phyloP scores from a whole-genome alignment of 2,113 vertebrate species.

The Burhinus oedicnemus region DNA sequence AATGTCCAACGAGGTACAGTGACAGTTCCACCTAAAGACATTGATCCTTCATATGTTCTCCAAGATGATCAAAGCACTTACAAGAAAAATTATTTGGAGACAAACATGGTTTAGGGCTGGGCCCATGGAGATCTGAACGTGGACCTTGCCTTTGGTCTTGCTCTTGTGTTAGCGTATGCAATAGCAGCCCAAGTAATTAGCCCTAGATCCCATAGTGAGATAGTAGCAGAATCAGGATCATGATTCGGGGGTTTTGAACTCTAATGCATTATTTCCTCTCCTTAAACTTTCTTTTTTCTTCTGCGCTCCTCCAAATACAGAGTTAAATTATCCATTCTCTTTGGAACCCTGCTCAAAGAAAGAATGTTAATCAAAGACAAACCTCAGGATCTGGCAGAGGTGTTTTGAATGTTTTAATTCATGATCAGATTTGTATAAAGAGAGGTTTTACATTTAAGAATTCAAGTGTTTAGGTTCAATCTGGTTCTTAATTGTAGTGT shows the following conservation, averaged over 20 bases:
- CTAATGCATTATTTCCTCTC: neutral
- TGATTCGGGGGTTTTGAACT: neutral
- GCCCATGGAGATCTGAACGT: neutral
- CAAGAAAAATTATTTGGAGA: neutral
- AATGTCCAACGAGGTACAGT: neutral
- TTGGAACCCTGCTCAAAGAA: neutral
- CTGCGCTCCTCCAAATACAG: neutral
- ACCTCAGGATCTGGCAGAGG: neutral
- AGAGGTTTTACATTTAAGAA: neutral
- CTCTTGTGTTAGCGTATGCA: neutral
- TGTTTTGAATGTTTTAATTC: neutral
- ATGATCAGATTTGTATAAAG: neutral
- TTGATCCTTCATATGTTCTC: neutral
- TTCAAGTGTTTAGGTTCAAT: neutral
- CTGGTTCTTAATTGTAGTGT: neutral
- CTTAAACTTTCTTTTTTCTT: neutral
- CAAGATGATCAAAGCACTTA: neutral
- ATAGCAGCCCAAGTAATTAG: neutral
- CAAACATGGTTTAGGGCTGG: neutral
- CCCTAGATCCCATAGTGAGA: neutral
- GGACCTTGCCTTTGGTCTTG: neutral
- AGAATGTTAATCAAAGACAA: neutral
- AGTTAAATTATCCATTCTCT: neutral
- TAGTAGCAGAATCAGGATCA: neutral
- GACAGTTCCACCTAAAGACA: neutral